A percentile compares a stretch with the other conserved stretches of the same genome.
Evolutionary conservation across 2,113 vertebrate species (phyloP).

Genomic region (Gymnarchus niloticus): DNA sequence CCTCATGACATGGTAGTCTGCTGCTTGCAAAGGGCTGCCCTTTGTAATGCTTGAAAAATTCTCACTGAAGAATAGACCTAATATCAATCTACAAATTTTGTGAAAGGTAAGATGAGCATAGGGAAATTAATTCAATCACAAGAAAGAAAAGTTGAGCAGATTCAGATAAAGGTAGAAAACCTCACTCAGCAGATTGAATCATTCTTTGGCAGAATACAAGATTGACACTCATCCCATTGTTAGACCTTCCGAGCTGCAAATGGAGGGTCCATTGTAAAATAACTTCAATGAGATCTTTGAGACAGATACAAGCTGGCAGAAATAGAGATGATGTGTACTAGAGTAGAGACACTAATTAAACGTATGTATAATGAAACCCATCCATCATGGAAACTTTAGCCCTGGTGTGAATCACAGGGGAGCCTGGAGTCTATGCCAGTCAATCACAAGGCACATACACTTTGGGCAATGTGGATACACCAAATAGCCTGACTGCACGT

Average conservation of each 20-base stretch:
- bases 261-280: not conserved
- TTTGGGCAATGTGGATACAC: no score
- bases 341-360: not conserved
- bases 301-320: not conserved
- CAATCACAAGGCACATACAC: not conserved
- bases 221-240: not conserved
- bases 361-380: not conserved
- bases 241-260: not conserved
- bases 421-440: not conserved
- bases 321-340: not conserved
- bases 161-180: not conserved
- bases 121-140: conserved; percentile 7
- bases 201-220: not conserved
- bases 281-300: not conserved
- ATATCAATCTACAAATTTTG: not conserved
- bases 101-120: not conserved
- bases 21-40: no score
- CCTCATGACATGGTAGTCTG: no score
- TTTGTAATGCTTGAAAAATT: no score
- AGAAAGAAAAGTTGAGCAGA: not conserved
- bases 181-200: not conserved
- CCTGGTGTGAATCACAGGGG: not conserved
- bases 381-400: not conserved
- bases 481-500: no score
- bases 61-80: not conserved